phyloP scores from a whole-genome alignment of 2,113 vertebrate genomes.

The Amblyornis subalaris region DNA sequence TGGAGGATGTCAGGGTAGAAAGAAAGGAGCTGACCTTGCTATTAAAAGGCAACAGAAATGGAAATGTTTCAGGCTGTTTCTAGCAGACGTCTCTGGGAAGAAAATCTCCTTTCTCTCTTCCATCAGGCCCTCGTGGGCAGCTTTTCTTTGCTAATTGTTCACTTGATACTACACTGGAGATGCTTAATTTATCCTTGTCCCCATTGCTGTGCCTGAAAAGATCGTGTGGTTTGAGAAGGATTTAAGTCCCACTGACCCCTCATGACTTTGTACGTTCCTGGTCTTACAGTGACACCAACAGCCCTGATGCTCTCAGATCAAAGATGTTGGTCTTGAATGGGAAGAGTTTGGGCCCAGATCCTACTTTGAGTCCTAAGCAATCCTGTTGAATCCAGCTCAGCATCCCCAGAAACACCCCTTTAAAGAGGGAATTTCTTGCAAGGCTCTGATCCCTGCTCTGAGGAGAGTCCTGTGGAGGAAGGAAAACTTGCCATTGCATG shows the following conservation, averaged over 20 bases:
- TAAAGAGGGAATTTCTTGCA: neutral
- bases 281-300: neutral
- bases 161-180: neutral
- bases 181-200: neutral
- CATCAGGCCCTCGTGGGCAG: neutral
- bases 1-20: conserved; percentile 18
- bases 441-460: neutral
- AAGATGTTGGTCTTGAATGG: neutral
- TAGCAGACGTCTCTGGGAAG: neutral
- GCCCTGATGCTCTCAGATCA: fast-evolving
- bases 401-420: neutral
- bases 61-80: conserved; percentile 25
- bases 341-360: neutral
- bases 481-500: neutral
- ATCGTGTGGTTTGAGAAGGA: neutral
- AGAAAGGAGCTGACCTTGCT: conserved; percentile 33
- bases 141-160: conserved; percentile 9
- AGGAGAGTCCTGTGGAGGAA: neutral
- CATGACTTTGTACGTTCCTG: fast-evolving
- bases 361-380: neutral
- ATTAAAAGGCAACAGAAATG: conserved; percentile 24
- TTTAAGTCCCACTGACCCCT: neutral
- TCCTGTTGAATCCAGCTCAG: neutral
- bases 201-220: neutral
- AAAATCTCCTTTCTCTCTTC: neutral